These are phyloP conservation scores for Odobenus rosmarus DNA, from an alignment of 2,113 vertebrate species.

Conservation along the genomic window DNA sequence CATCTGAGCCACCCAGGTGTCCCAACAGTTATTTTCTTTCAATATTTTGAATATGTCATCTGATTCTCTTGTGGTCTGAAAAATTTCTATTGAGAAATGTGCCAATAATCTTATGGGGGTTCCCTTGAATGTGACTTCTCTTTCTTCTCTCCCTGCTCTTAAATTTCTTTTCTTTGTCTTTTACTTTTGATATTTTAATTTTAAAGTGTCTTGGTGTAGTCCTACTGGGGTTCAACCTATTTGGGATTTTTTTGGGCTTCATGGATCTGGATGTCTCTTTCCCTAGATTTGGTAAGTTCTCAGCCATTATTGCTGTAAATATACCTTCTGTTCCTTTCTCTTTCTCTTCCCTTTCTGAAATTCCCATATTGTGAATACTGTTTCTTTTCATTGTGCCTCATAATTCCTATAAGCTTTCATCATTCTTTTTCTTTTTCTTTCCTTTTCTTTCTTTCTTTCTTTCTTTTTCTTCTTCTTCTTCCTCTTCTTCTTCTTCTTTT, in stretches of 20 bases:
- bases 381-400: background rate
- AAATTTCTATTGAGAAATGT: background rate
- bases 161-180: background rate
- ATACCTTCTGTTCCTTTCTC: background rate
- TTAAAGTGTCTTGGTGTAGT: background rate
- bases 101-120: background rate
- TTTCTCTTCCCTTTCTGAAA: background rate
- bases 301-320: background rate
- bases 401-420: background rate
- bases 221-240: background rate
- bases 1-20: no score
- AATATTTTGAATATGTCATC: background rate
- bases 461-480: no score
- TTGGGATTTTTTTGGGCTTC: background rate
- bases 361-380: background rate
- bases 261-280: background rate
- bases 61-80: background rate
- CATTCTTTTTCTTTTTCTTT: background rate
- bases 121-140: background rate
- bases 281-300: background rate
- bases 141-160: background rate
- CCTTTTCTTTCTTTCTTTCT: background rate
- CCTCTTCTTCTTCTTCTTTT: no score
- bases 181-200: background rate
- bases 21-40: background rate